phyloP scores from a whole-genome alignment of 1,140 invertebrate genomes.

The Tetraneura akinire region DNA sequence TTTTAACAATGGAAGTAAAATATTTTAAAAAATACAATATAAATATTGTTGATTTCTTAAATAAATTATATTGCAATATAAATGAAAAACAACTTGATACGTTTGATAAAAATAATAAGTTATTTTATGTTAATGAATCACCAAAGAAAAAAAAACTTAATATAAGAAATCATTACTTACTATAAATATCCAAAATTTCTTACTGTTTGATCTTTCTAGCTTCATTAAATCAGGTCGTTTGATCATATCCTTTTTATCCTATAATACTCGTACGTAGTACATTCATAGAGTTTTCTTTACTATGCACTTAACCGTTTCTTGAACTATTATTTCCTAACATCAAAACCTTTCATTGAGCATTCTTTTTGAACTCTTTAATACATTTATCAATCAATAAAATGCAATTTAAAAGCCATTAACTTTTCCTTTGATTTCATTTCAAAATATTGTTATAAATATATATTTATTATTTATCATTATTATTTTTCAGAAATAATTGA shows the following conservation, averaged over 20 bases:
- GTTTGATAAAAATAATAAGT: no score
- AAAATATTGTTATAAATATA: not conserved
- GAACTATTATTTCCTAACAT: not conserved
- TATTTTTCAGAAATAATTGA: no score
- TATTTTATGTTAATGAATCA: not conserved
- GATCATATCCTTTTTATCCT: not conserved
- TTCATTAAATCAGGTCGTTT: constrained; percentile 2
- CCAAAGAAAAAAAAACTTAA: not conserved
- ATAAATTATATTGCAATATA: not conserved
- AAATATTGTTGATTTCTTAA: not conserved
- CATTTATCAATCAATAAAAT: constrained; percentile 5
- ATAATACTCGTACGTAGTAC: not conserved
- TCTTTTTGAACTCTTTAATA: not conserved
- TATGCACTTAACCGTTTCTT: not conserved
- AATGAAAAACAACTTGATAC: no score
- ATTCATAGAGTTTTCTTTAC: not conserved
- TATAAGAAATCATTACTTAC: not conserved
- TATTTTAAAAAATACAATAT: not conserved
- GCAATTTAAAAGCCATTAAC: not conserved
- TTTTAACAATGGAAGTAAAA: not conserved
- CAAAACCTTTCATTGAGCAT: not conserved
- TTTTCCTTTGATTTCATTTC: not conserved
- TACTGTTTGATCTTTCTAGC: not conserved
- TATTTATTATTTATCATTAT: not conserved
- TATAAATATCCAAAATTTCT: constrained; percentile 4